Percentiles rank a stretch among this genome's conserved stretches.
Evolutionary conservation across 1,140 invertebrate genomes (phyloP).

Genomic region (Homarus americanus): DNA sequence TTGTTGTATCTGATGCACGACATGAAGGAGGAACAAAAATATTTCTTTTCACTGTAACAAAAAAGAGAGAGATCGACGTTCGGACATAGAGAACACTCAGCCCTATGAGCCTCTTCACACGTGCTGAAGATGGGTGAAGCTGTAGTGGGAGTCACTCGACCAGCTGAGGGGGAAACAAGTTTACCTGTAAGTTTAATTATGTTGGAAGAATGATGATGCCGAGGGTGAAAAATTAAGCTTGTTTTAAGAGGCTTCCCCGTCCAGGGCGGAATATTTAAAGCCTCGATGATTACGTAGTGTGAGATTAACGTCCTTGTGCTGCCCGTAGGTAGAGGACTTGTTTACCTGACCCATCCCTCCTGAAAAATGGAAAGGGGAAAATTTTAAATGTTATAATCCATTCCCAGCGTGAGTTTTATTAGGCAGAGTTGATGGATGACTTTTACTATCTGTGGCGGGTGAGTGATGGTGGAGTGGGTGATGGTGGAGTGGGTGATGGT

Average conservation of each 20-base stretch:
- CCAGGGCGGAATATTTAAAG: not conserved
- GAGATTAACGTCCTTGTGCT: too few relatives aligned
- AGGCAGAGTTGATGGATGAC: not conserved
- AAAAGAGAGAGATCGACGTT: too few relatives aligned
- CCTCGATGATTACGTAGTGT: not conserved
- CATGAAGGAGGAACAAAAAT: too few relatives aligned
- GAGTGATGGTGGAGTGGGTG: not conserved
- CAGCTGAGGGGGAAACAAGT: not conserved
- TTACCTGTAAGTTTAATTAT: slow-evolving; percentile 1
- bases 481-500: too few relatives aligned
- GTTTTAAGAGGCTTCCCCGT: not conserved
- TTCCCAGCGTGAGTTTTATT: not conserved
- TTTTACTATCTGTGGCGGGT: not conserved
- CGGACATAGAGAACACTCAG: too few relatives aligned
- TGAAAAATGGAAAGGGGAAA: not conserved
- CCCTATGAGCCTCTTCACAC: too few relatives aligned
- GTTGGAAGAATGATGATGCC: not conserved
- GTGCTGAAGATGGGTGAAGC: too few relatives aligned
- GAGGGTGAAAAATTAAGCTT: not conserved
- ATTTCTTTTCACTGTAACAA: too few relatives aligned
- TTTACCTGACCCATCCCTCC: too few relatives aligned
- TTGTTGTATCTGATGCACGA: too few relatives aligned
- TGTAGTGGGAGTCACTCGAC: too few relatives aligned
- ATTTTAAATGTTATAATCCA: not conserved
- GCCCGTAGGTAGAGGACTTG: too few relatives aligned